Base-by-base conservation (phyloP, 1,140 invertebrate genomes). In the Orchestia grillus region DNA sequence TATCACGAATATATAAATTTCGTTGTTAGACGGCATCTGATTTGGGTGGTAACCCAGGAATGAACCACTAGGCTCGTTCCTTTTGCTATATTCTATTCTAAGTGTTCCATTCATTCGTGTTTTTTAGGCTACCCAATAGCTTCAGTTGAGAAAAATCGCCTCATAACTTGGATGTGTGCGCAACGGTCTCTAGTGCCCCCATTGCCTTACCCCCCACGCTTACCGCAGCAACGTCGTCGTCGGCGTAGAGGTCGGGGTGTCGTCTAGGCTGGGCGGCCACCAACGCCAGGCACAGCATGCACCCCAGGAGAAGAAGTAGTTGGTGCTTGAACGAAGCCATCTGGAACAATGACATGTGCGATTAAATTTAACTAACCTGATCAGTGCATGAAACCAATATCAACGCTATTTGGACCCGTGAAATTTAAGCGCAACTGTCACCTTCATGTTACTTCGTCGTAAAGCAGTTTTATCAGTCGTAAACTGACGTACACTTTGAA, bases 251-350 rank as follows among this genome's bases (percentile, higher is more conserved):
- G 88, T 90, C 88, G 16, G 88, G 41, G 88, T 90, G 88, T 15
- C 88, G 88, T 90, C 88, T 90, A 41, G 88, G 88, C 88, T 90
- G 88, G 43, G 41, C n/a, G 15, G 88, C 43, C 88, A 90, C 88
- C 4, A 90, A 41, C 6, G 43, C 88, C 41, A 90, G 43, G 88
- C 88, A 90, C 36, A 90, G 88, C n/a, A 44, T 44, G 88, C 88
- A 90, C 1, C 88, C 43, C 88, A 90, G 88, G 41, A 90, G n/a
- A 23, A 90, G 43, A 11, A 90, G 88, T 4, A 44, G n/a, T 41
- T 42, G 88, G 43, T 41, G 88, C 88, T 90, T 90, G 41, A 90
- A 44, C n/a, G 88, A 90, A 28, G 88, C 88, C 88, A 90, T 90
- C 88, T 90, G 88, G 41, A 44, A 90, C 88, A 90, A 19, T 53